Evolutionary conservation across 2,888 invertebrate genomes (phyloP).

Genomic region (Flabesymbios commensalis): DNA sequence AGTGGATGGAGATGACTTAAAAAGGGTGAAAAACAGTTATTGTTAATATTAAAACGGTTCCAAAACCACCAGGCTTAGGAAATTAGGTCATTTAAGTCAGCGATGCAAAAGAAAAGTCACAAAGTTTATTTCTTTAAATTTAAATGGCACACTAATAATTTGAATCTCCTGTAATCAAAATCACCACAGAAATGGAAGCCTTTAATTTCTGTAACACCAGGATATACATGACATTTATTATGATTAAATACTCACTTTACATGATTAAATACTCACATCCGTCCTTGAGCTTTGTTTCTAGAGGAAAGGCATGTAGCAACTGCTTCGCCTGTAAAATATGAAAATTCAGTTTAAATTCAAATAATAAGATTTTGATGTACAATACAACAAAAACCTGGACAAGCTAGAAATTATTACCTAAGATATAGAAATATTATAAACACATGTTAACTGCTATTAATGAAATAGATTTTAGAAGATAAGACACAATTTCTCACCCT

Average conservation of each 20-base stretch:
- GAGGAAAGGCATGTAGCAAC: conserved; percentile 58
- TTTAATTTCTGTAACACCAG: no score
- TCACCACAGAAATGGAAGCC: no score
- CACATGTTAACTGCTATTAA: neutral
- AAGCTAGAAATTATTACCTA: no score
- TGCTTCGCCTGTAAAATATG: conserved; percentile 52
- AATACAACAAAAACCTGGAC: neutral
- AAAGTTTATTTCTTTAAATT: neutral
- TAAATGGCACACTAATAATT: no score
- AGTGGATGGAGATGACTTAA: no score
- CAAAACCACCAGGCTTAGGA: neutral
- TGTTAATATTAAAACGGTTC: neutral
- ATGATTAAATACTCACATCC: conserved; percentile 54
- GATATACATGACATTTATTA: no score
- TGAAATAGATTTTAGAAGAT: neutral
- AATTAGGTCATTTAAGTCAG: neutral
- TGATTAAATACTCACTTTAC: no score
- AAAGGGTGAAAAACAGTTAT: no score
- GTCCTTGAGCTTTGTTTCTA: conserved; percentile 55
- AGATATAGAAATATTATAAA: no score
- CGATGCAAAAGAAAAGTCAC: neutral
- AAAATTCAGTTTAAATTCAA: neutral
- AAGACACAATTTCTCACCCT: conserved; percentile 41
- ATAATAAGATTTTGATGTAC: neutral
- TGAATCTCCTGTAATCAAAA: no score